phyloP scores from a whole-genome alignment of 92 coral and sea anemone genomes.

The Paragorgia papillata region DNA sequence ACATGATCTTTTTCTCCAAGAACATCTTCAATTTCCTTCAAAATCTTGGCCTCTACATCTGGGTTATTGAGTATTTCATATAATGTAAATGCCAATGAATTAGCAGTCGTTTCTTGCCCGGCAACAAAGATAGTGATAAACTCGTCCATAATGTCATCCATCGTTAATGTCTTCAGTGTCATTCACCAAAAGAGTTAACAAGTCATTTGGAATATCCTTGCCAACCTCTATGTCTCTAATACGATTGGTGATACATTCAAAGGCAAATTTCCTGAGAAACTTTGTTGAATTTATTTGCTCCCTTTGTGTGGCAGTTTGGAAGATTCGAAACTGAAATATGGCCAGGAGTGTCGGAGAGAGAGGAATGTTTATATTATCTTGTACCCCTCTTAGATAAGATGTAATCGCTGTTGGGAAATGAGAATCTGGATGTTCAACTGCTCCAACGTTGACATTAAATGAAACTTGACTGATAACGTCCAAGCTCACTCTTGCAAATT shows the following conservation, averaged over 20 bases:
- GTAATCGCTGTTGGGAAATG: constrained; percentile 71
- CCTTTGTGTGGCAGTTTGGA: constrained; percentile 35
- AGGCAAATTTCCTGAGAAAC: constrained; percentile 66
- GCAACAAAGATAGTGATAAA: constrained; percentile 68
- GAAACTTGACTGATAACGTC: constrained; percentile 92
- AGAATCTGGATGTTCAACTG: constrained; percentile 57
- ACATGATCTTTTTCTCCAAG: constrained; percentile 64
- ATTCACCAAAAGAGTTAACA: constrained; percentile 41
- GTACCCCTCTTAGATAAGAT: constrained; percentile 51
- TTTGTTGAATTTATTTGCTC: constrained; percentile 37
- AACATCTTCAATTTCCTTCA: constrained; percentile 68
- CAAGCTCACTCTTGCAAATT: constrained; percentile 73
- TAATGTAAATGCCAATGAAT: constrained; percentile 66
- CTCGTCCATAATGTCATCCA: constrained; percentile 70
- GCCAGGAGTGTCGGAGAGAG: constrained; percentile 2
- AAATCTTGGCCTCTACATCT: constrained; percentile 50
- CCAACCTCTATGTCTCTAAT: constrained; percentile 19
- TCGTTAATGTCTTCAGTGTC: constrained; percentile 47
- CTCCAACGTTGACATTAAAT: constrained; percentile 64
- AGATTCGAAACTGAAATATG: constrained; percentile 61
- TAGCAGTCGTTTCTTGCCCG: constrained; percentile 80
- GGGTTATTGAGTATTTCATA: constrained; percentile 63
- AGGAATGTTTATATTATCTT: constrained; percentile 48
- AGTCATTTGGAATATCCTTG: constrained; percentile 58
- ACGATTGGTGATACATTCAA: constrained; percentile 20